phyloP scores from a whole-genome alignment of 2,797 vertebrate genomes.

The Garrulus glandarius region DNA sequence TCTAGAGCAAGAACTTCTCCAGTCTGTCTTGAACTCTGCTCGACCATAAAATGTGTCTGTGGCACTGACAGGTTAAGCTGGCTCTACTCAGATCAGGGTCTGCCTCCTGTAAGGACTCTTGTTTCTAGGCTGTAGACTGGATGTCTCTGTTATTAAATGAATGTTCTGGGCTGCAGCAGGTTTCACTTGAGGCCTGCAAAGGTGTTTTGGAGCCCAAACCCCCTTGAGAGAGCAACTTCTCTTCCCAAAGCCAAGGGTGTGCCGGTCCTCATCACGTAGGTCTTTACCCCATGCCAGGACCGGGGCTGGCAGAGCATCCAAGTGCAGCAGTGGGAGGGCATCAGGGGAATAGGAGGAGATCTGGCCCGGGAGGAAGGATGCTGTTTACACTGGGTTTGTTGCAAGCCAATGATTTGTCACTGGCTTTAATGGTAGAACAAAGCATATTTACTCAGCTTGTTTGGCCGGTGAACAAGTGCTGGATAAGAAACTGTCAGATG shows the following conservation, averaged over 20 bases:
- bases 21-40: neutral
- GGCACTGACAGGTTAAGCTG: neutral
- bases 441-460: slow-evolving; percentile 57
- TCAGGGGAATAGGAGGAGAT: neutral
- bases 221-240: neutral
- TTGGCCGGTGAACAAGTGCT: slow-evolving; percentile 12
- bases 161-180: neutral
- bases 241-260: neutral
- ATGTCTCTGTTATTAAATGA: neutral
- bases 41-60: neutral
- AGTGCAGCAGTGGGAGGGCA: neutral
- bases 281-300: neutral
- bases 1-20: neutral
- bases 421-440: neutral
- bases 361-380: neutral
- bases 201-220: neutral
- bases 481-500: slow-evolving; percentile 44
- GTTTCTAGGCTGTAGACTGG: neutral
- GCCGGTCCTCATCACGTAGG: accelerated
- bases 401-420: neutral
- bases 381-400: slow-evolving; percentile 25
- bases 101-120: neutral
- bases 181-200: neutral
- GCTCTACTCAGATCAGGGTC: neutral
- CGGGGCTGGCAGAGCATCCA: neutral